Percentiles rank a stretch among this genome's conserved stretches.
phyloP scores from a whole-genome alignment of 2,797 vertebrate genomes.

The Oreochromis grahami region DNA sequence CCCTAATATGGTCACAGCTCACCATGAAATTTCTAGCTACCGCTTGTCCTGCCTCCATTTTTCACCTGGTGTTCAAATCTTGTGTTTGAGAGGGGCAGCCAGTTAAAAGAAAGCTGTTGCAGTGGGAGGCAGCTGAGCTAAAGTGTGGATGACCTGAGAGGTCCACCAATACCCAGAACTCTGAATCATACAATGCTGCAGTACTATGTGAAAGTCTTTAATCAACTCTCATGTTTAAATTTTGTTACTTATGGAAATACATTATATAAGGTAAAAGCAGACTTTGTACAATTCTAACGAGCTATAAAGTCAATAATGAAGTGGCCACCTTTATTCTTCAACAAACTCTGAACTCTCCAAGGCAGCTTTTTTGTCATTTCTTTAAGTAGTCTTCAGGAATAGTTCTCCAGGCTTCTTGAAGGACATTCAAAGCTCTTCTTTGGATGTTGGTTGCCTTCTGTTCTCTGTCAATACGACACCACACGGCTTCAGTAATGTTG shows the following conservation, averaged over 20 bases:
- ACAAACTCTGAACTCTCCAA: background rate
- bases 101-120: background rate
- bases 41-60: background rate
- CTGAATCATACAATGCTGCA: background rate
- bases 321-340: background rate
- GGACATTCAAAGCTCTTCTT: background rate
- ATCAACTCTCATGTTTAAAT: background rate
- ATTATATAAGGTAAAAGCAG: background rate
- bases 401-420: background rate
- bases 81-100: background rate
- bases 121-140: accelerated
- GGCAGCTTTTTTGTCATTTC: background rate
- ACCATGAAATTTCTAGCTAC: background rate
- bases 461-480: background rate
- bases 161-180: background rate
- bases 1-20: background rate
- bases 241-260: background rate
- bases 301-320: background rate
- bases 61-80: background rate
- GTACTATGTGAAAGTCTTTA: background rate
- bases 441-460: background rate
- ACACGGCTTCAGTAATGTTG: background rate
- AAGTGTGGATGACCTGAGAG: background rate
- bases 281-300: background rate
- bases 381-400: background rate